Evolutionary conservation across 2,888 invertebrate species (phyloP), one percentile per base, ranked within the genome.

Genomic region (Drosophila prolongata): DNA sequence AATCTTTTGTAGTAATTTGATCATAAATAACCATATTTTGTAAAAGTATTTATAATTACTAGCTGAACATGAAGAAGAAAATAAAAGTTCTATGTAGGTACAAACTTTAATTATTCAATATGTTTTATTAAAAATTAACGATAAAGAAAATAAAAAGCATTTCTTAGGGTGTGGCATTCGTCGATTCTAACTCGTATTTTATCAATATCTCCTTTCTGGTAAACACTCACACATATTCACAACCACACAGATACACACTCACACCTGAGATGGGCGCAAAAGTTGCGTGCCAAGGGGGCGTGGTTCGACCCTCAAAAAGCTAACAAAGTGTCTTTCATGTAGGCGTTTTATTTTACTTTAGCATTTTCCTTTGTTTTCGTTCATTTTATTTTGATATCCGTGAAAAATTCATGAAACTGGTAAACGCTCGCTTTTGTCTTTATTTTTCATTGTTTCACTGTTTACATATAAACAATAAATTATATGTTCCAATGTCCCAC

Each of bases 401-500:
- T 44, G 16, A 59, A 70, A 70, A 60, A 52, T 75, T 65, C 56
- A 61, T 37, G 56, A 59, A 61, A 27, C 35, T 38, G 44, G 40
- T 60, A 55, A 72, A 44, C 50, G 58, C 2, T 52, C 30, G 57
- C 50, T 69, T 57, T 50, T 55, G 55, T 64, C 42, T 44, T 54
- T 37, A 24, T 24, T 27, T 43, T 72, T 57, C 47, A 35, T 46
- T 67, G 64, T 46, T 64, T 30, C 30, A 2, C 9, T 6, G 52
- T 49, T 76, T 58, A 56, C 54, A 61, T 64, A 66, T 60, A 67
- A 78, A 72, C 69, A 87, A 87, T 74, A 80, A 57, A 73, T 71
- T 57, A 69, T 49, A 62, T 70, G 34, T 78, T 65, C 55, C 54
- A 61, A 76, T 54, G 59, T 54, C 50, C 42, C 34, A 38, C 58